These are phyloP conservation scores for Chloromyia formosa DNA, from an alignment of 2,888 invertebrate genomes.

Conservation along the genomic window DNA sequence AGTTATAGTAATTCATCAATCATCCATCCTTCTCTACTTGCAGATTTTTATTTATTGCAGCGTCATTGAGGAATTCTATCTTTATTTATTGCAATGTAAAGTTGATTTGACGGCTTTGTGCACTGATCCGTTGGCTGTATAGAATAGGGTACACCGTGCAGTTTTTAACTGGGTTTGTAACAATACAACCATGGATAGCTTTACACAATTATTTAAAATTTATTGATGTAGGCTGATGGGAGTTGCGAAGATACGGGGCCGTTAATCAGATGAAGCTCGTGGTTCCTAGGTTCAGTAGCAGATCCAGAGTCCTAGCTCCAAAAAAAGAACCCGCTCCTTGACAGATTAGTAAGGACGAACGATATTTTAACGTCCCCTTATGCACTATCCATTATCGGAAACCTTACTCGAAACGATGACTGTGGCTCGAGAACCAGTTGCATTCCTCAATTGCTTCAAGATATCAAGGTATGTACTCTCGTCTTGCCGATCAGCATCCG, in stretches of 20 bases:
- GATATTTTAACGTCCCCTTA: no score
- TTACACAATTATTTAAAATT: no score
- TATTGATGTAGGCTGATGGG: no score
- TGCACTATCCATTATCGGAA: no score
- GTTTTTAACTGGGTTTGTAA: background rate
- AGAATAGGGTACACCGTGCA: background rate
- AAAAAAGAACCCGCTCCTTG: no score
- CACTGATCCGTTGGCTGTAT: background rate
- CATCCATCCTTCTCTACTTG: slow-evolving; percentile 21
- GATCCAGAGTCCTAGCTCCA: no score
- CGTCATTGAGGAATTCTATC: slow-evolving; percentile 36
- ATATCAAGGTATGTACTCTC: background rate
- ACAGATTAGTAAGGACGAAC: no score
- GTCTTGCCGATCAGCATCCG: background rate
- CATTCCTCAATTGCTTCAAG: background rate
- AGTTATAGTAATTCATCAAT: slow-evolving; percentile 31
- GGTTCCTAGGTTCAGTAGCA: no score
- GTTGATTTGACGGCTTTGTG: background rate
- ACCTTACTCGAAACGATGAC: no score
- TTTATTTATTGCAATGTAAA: slow-evolving; percentile 6
- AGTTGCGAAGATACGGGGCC: no score
- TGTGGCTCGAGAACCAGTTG: background rate
- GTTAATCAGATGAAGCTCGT: no score
- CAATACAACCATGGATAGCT: no score
- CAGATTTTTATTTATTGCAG: slow-evolving; percentile 31